phyloP scores from a whole-genome alignment of 2,113 vertebrate species.

The Cyprinus carpio region DNA sequence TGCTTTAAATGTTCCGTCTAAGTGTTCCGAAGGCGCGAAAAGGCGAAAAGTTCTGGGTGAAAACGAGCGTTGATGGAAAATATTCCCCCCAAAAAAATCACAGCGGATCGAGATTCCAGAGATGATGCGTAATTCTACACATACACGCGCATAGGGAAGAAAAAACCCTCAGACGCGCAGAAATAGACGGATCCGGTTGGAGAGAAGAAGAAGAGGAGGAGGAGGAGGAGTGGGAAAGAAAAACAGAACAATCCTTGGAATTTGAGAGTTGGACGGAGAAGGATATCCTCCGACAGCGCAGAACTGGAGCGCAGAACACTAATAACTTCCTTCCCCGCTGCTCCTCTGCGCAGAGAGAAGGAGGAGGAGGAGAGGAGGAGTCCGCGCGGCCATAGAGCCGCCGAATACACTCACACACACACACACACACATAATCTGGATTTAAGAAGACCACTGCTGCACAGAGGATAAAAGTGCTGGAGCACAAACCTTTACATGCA shows the following conservation, averaged over 20 bases:
- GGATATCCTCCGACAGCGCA: constrained; percentile 75
- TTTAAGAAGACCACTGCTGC: background rate
- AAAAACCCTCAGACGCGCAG: background rate
- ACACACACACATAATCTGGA: background rate
- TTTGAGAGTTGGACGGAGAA: constrained; percentile 76
- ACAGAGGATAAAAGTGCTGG: constrained; percentile 12
- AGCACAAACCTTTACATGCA: constrained; percentile 8
- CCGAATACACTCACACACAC: background rate
- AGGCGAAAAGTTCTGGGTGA: background rate
- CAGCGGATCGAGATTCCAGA: constrained; percentile 55
- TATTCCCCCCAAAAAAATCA: constrained; percentile 28
- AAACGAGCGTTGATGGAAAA: constrained; percentile 26
- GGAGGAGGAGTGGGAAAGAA: constrained; percentile 27
- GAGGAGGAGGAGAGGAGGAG: constrained; percentile 31
- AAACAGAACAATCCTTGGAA: constrained; percentile 67
- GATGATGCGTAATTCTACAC: constrained; percentile 58
- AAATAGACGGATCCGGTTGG: constrained; percentile 10
- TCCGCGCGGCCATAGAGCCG: constrained; percentile 76
- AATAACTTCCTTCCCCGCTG: constrained; percentile 78
- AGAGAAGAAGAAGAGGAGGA: constrained; percentile 15
- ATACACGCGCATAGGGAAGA: background rate
- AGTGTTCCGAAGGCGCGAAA: background rate
- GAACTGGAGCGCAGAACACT: constrained; percentile 74
- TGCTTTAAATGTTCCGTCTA: background rate
- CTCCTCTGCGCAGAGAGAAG: constrained; percentile 56